Conservation (phyloP, 2,113 vertebrate species). For the Actenoides hombroni region DNA sequence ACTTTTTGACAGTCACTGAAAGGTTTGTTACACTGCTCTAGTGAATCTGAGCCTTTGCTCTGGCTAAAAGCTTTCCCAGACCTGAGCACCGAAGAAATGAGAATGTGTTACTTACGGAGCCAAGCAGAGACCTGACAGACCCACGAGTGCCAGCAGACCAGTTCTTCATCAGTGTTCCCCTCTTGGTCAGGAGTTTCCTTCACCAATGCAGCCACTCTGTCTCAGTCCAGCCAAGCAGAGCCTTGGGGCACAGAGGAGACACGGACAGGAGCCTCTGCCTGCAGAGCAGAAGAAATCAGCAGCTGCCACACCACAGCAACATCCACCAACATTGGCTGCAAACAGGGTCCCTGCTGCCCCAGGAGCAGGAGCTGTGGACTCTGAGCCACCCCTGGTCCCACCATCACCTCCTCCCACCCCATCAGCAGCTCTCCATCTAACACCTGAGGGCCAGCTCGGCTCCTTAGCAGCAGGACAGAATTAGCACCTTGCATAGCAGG, state of each 20-base stretch:
- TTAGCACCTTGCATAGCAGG: background rate
- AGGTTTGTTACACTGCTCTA: background rate
- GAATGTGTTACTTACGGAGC: background rate
- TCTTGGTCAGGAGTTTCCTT: background rate
- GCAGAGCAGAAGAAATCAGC: background rate
- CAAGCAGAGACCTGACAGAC: background rate
- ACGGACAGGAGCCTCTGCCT: fast-evolving
- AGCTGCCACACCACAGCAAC: background rate
- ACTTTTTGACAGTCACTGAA: background rate
- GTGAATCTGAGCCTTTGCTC: background rate
- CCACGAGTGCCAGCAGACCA: fast-evolving
- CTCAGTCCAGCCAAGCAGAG: background rate
- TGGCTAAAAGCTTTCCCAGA: background rate
- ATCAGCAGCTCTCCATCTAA: too few species aligned
- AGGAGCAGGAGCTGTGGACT: too few species aligned
- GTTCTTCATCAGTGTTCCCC: background rate
- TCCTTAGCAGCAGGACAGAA: fast-evolving
- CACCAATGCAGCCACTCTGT: fast-evolving
- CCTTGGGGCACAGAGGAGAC: background rate
- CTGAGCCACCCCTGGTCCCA: background rate
- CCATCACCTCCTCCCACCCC: background rate
- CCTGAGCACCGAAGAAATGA: background rate
- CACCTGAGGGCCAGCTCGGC: background rate
- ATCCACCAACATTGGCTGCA: fast-evolving
- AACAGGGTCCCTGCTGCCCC: fast-evolving